Conservation (phyloP, 2,888 invertebrate species). For the Clostera curtula region DNA sequence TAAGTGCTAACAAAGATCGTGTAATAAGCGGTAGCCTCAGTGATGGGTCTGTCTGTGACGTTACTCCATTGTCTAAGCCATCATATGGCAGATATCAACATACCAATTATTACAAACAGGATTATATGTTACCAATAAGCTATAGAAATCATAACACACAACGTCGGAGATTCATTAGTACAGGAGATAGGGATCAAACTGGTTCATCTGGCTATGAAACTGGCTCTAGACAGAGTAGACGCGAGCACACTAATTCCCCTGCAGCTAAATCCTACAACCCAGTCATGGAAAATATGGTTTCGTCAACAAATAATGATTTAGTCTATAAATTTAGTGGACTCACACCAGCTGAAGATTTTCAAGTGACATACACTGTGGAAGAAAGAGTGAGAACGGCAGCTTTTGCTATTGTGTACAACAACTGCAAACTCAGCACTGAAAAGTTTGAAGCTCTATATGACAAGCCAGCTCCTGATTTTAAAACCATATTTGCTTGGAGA, state of each 20-base stretch:
- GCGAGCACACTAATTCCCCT: conserved; percentile 32
- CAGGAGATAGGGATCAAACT: conserved; percentile 48
- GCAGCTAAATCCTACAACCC: conserved; percentile 38
- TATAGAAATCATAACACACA: conserved; percentile 34
- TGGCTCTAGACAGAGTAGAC: conserved; percentile 41
- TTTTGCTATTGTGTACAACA: conserved; percentile 59
- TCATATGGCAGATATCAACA: conserved; percentile 44
- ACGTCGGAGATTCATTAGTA: conserved; percentile 40
- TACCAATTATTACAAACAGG: conserved; percentile 31
- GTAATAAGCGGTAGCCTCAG: conserved; percentile 52
- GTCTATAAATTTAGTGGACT: conserved; percentile 50
- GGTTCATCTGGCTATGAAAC: conserved; percentile 56
- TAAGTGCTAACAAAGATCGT: conserved; percentile 30
- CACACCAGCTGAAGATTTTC: conserved; percentile 44
- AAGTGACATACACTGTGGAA: conserved; percentile 55
- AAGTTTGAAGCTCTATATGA: conserved; percentile 55
- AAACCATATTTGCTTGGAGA: conserved; percentile 65
- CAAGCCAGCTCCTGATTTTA: conserved; percentile 67
- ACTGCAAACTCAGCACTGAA: conserved; percentile 57
- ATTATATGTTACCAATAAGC: conserved; percentile 28
- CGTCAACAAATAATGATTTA: conserved; percentile 59
- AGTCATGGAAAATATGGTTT: conserved; percentile 64
- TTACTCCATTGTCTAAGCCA: conserved; percentile 38
- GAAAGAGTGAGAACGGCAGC: conserved; percentile 61
- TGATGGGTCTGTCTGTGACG: conserved; percentile 57